Base-by-base conservation (phyloP, 2,888 invertebrate species). In the Thymelicus sylvestris region DNA sequence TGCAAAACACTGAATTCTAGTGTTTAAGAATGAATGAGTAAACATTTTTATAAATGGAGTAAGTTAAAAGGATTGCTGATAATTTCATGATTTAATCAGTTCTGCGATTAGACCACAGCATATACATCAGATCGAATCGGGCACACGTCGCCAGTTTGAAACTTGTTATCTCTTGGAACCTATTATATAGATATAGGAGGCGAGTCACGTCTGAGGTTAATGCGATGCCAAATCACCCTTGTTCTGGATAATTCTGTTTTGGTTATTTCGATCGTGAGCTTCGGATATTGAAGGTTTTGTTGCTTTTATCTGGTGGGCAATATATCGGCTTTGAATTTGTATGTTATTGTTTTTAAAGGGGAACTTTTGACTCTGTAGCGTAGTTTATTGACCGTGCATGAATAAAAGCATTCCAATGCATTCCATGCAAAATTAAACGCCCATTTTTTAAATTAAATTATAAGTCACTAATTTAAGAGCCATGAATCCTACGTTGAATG, bases 111-210 rank as follows among this genome's bases (percentile, higher is more conserved):
- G 12, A n/a, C 57, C 10, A 19, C 31, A 7, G 19, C 50, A 48
- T 41, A 66, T 64, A 64, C 50, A 62, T 48, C 66, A 64, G 64
- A 67, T 67, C 66, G 50, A 59, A 70, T 70, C 70, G 41, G n/a
- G 64, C 71, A 73, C 74, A 74, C 74, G 72, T 74, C 63, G 66
- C 67, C 68, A 66, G 69, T 72, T 72, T 47, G 38, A 50, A 74
- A 74, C 74, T 74, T 71, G 74, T 71, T 74, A 74, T 74, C 74
- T 72, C 55, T 62, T 47, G 47, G 68, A 66, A 69, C 55, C 66
- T 72, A 73, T 74, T 72, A 75, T 73, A 72, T 70, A 71, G 71
- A 71, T 62, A 66, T 66, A 66, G 71, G 47, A 66, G 66, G 61
- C 71, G 52, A 62, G 66, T 71, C 71, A 71, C 71, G 71, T 71